Base-by-base conservation (phyloP, 2,113 vertebrate genomes). In the Burhinus bistriatus region DNA sequence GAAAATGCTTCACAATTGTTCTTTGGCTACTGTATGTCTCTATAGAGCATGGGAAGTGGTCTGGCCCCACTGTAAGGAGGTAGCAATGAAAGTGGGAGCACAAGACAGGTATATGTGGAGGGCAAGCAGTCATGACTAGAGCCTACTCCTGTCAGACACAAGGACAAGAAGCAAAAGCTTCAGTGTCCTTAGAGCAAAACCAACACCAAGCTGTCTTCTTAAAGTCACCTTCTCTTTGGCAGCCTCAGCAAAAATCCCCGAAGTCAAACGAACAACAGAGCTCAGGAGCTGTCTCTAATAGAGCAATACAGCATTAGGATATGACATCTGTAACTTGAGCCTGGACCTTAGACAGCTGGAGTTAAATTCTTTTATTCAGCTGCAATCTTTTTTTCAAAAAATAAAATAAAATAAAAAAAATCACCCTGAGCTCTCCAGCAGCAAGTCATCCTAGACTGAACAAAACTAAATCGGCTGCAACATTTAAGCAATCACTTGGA, bases 401-500 rank as follows among this genome's bases (percentile, higher is more conserved):
- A 36, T 16, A 36, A 59, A 59, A 22, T 18, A 40, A 17, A 44
- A 44, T 44, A 44, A 51, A 49, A 49, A 49, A 51, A 51, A 12
- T 36, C 32, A 76, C 29, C 19, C 81, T 58, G 30, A 76, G 25
- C 29, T 85, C 66, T 80, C 22, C 55, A 91, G 55, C 36, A 87
- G 49, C 42, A 88, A 77, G 49, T 59, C 59, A 88, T 55, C 45
- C 55, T 42, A 77, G 34, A 88, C n/a, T 23, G n/a, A 70, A 58
- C n/a, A 93, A 86, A 88, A 70, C 62, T 70, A 86, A 80, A 80
- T 20, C 75, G 68, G 23, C n/a, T 75, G 42, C 54, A 96, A 80
- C n/a, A 70, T 92, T 77, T 62, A 88, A 96, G 87, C 85, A 81
- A 42, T 73, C 49, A 47, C 64, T 68, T 90, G 45, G 85, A 89